Conservation (phyloP, 1,140 invertebrate genomes). For the Dryas iulia region DNA sequence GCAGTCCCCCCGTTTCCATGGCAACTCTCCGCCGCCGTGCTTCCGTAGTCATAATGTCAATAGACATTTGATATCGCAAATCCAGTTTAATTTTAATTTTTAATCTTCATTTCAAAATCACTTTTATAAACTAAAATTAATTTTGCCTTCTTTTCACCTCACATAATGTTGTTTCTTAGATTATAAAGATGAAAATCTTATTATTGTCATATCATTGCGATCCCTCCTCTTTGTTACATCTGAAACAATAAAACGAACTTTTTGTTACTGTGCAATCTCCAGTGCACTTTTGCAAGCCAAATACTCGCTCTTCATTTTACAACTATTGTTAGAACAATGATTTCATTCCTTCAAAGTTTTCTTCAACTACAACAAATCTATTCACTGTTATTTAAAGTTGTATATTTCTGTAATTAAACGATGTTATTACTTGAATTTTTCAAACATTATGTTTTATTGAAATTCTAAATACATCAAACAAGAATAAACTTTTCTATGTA, state of each 20-base stretch:
- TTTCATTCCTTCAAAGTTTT: conserved; percentile 24
- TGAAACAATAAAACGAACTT: conserved; percentile 43
- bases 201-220: conserved; percentile 33
- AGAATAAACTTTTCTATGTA: background rate
- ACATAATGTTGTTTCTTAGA: conserved; percentile 15
- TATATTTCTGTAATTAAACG: background rate
- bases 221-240: conserved; percentile 34
- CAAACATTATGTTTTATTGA: background rate
- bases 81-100: conserved; percentile 31
- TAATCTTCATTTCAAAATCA: conserved; percentile 24
- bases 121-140: conserved; percentile 3
- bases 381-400: background rate
- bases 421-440: background rate
- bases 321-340: conserved; percentile 30
- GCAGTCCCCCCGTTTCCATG: conserved; percentile 70
- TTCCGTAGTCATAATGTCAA: conserved; percentile 59
- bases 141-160: conserved; percentile 16
- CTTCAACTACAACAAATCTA: conserved; percentile 16
- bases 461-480: background rate
- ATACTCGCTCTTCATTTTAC: conserved; percentile 30
- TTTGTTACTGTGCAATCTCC: conserved; percentile 28
- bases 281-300: conserved; percentile 31
- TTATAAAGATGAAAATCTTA: conserved; percentile 14
- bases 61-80: conserved; percentile 48
- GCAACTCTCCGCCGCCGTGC: conserved; percentile 51